These are phyloP conservation scores for Calliopsis andreniformis DNA, from an alignment of 1,140 invertebrate genomes.

Conservation along the genomic window DNA sequence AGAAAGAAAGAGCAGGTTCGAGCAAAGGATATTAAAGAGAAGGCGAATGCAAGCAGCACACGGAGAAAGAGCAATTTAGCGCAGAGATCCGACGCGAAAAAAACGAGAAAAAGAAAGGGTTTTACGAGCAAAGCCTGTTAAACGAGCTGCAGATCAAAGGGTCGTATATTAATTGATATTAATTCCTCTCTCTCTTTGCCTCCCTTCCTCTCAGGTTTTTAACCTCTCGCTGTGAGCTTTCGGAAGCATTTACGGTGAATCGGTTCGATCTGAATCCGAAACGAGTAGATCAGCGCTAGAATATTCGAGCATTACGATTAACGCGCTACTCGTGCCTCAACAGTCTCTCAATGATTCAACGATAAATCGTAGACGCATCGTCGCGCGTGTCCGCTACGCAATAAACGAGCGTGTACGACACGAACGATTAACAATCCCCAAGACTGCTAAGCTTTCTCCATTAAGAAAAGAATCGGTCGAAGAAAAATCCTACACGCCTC, in stretches of 20 bases:
- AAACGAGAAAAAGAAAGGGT: conserved; percentile 47
- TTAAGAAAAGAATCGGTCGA: background rate
- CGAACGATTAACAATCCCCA: conserved; percentile 30
- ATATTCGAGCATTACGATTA: background rate
- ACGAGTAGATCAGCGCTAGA: background rate
- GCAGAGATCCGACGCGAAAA: conserved; percentile 11
- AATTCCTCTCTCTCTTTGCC: conserved; percentile 17
- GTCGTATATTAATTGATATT: conserved; percentile 48
- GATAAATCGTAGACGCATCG: background rate
- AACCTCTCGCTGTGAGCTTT: too few species aligned
- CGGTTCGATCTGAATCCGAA: too few species aligned
- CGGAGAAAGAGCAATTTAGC: conserved; percentile 17
- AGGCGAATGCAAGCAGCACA: background rate
- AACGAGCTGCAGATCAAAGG: conserved; percentile 47
- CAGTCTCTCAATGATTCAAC: background rate
- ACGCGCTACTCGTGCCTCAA: too few species aligned
- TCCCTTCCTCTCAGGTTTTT: background rate
- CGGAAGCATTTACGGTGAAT: too few species aligned
- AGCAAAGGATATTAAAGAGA: conserved; percentile 13
- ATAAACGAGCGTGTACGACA: conserved; percentile 35
- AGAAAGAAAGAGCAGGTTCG: conserved; percentile 26
- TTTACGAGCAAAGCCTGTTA: conserved; percentile 25
- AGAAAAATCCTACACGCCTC: conserved; percentile 18
- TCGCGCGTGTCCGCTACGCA: background rate
- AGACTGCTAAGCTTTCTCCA: background rate